Conservation (phyloP, 2,797 vertebrate species). For the Cephalopachus bancanus region DNA sequence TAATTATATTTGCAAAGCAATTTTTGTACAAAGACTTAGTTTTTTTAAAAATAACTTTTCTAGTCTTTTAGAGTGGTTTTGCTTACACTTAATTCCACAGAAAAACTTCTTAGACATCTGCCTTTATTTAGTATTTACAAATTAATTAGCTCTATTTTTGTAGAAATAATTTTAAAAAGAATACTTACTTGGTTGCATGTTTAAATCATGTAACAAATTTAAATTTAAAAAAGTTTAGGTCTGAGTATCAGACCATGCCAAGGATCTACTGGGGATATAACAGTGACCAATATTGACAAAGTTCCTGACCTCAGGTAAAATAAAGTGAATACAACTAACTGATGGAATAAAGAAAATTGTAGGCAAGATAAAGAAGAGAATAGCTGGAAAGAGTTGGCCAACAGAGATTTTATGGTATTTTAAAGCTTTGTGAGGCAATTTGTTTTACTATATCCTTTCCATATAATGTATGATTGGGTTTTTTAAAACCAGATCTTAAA, state of each 20-base stretch:
- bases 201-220: not conserved
- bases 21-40: not conserved
- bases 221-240: not conserved
- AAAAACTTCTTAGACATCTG: not conserved
- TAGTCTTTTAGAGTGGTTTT: slow-evolving; percentile 1
- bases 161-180: not conserved
- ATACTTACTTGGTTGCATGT: not conserved
- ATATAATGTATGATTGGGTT: not conserved
- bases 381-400: not conserved
- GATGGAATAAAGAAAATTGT: not conserved
- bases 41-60: not conserved
- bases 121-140: slow-evolving; percentile 6
- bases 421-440: not conserved
- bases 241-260: not conserved
- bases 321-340: too few species aligned
- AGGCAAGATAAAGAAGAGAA: not conserved
- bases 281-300: not conserved
- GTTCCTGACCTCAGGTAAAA: not conserved
- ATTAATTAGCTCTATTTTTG: not conserved
- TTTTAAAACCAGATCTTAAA: not conserved
- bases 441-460: not conserved
- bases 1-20: not conserved
- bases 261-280: not conserved
- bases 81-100: not conserved
- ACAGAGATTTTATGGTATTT: not conserved